Evolutionary conservation across 2,797 vertebrate species (phyloP), one percentile per base, ranked within the genome.

Genomic region (Serranus cabrilla): DNA sequence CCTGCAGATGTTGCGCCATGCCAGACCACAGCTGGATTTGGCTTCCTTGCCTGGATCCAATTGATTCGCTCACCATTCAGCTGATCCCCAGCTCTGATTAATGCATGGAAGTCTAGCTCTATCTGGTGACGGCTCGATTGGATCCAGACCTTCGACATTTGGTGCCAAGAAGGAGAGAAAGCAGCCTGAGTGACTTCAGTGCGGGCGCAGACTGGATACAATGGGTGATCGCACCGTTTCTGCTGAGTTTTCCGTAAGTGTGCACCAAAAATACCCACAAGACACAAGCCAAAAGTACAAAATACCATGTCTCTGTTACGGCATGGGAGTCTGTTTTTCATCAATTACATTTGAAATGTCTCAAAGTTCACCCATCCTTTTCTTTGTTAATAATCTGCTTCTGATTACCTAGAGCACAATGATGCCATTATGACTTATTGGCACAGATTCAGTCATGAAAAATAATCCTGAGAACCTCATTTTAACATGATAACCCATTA

Each of bases 1-100:
- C 68, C 74, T 81, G 63, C 63, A 83, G 77, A 71, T 67, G 66
- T 45, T 55, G 65, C 72, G 70, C 10, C 39, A 31, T 23, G 85
- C 84, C 83, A 87, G 67, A 87, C 82, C 87, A 73, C 86, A 86
- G 78, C 85, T 88, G 86, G 86, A 88, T 40, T 70, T 60, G 21
- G 66, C 80, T 71, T 80, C 69, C 51, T 81, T 4, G 12, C 7
- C 72, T 82, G 78, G 66, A 87, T 82, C 60, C 84, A 75, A 79
- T 42, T 66, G 81, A 89, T 84, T 78, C 20, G 31, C 72, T 82
- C 77, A 68, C 43, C 56, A 42, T 80, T 65, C 69, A 83, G 70
- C 81, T 73, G 86, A 90, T 87, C 79, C 55, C 37, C 18, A 12
- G 60, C 57, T 85, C 72, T 73, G 81, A 88, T 80, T 86, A 81